Conservation (phyloP, 2,113 vertebrate species). For the Stegostoma tigrinum region DNA sequence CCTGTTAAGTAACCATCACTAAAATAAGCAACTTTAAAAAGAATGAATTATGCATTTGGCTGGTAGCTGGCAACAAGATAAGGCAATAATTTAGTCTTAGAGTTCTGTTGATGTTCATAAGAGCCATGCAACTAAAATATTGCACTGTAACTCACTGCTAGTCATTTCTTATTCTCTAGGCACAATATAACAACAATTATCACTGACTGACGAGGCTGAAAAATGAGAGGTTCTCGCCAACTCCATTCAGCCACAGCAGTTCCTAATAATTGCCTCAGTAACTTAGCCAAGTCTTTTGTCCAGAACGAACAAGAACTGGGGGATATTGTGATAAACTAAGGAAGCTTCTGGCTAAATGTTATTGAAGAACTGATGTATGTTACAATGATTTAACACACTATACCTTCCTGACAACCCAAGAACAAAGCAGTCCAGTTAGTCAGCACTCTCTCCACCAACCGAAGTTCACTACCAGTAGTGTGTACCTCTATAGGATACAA, state of each 20-base stretch:
- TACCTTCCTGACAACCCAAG: neutral
- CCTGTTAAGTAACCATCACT: neutral
- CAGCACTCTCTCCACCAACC: neutral
- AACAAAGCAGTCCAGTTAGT: neutral
- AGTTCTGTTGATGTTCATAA: conserved; percentile 4
- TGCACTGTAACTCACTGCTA: neutral
- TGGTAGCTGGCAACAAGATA: neutral
- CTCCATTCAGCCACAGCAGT: neutral
- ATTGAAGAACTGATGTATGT: neutral
- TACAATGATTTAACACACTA: neutral
- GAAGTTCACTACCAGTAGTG: neutral
- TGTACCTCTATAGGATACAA: neutral
- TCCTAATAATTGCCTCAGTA: neutral
- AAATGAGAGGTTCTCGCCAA: neutral
- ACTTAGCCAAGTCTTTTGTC: neutral
- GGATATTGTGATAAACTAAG: neutral
- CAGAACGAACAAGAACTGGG: neutral
- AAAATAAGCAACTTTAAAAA: neutral
- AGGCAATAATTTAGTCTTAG: neutral
- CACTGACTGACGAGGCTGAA: neutral
- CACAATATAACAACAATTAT: neutral
- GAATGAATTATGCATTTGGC: neutral
- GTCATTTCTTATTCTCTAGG: neutral
- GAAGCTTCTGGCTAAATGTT: neutral
- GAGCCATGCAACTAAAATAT: neutral